These are phyloP conservation scores for Fregetta grallaria DNA, from an alignment of 2,113 vertebrate genomes.

Conservation along the genomic window DNA sequence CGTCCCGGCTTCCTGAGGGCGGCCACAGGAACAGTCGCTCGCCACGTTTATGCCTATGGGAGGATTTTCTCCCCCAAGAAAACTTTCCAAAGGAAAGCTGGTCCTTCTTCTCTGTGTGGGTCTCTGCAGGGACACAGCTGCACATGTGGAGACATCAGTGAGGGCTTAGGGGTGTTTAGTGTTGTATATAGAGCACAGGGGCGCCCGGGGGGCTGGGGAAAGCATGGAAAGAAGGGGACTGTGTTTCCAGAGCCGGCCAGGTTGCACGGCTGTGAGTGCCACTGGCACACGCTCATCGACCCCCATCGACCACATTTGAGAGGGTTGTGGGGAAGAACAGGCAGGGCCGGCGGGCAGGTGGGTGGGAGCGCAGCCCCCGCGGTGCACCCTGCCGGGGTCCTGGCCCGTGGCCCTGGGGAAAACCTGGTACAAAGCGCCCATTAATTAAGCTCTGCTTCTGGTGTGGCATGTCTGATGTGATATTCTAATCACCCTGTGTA, in stretches of 20 bases:
- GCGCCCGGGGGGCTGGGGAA: not conserved
- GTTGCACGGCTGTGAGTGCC: fast-evolving
- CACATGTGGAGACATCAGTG: not conserved
- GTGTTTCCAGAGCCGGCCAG: not conserved
- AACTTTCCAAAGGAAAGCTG: not conserved
- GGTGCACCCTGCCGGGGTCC: not conserved
- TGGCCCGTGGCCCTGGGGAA: not conserved
- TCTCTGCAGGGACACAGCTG: not conserved
- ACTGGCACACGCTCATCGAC: fast-evolving
- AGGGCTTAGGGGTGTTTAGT: not conserved
- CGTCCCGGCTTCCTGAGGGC: not conserved
- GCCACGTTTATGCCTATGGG: fast-evolving
- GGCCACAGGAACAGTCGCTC: not conserved
- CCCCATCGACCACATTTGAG: fast-evolving
- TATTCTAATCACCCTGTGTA: not conserved
- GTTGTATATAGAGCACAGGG: fast-evolving
- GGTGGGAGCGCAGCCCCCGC: fast-evolving
- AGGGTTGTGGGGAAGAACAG: not conserved
- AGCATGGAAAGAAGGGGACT: fast-evolving
- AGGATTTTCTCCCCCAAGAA: not conserved
- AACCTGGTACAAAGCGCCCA: not conserved
- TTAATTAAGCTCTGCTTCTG: not conserved
- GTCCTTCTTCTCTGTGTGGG: not conserved
- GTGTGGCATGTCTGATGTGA: not conserved
- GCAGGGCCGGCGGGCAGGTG: fast-evolving